These are phyloP conservation scores for Caenorhabditis parvicauda DNA, from an alignment of 2,888 invertebrate genomes.

Conservation along the genomic window DNA sequence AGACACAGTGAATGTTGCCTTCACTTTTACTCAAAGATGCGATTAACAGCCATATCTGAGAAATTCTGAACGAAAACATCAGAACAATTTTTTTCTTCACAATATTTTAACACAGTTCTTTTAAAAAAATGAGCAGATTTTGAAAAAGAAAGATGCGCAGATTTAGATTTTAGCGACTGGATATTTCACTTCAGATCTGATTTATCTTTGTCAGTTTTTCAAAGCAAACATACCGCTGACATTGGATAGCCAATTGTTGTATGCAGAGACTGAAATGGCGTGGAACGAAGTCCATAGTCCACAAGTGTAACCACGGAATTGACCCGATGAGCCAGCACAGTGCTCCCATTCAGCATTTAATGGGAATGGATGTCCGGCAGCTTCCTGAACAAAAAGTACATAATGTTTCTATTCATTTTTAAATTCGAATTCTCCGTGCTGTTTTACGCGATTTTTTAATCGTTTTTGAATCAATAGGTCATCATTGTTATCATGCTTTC, in stretches of 20 bases:
- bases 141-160: too few species aligned
- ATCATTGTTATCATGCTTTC: not conserved
- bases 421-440: slow-evolving; percentile 8
- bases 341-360: slow-evolving; percentile 57
- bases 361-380: slow-evolving; percentile 57
- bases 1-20: too few species aligned
- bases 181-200: too few species aligned
- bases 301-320: slow-evolving; percentile 78
- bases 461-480: not conserved
- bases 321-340: slow-evolving; percentile 43
- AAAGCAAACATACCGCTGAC: slow-evolving; percentile 12
- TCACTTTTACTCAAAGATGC: too few species aligned
- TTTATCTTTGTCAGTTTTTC: not conserved
- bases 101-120: too few species aligned
- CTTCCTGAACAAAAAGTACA: too few species aligned
- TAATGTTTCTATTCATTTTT: not conserved
- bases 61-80: too few species aligned
- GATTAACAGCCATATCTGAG: too few species aligned
- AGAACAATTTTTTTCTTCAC: too few species aligned
- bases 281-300: slow-evolving; percentile 93
- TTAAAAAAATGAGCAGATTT: too few species aligned
- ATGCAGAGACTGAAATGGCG: slow-evolving; percentile 79
- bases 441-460: not conserved
- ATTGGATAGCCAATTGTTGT: slow-evolving; percentile 46
- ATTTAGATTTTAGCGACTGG: slow-evolving; percentile 32